These are phyloP conservation scores for Telmatochromis sp. DNA, from an alignment of 2,113 vertebrate genomes.

Conservation along the genomic window DNA sequence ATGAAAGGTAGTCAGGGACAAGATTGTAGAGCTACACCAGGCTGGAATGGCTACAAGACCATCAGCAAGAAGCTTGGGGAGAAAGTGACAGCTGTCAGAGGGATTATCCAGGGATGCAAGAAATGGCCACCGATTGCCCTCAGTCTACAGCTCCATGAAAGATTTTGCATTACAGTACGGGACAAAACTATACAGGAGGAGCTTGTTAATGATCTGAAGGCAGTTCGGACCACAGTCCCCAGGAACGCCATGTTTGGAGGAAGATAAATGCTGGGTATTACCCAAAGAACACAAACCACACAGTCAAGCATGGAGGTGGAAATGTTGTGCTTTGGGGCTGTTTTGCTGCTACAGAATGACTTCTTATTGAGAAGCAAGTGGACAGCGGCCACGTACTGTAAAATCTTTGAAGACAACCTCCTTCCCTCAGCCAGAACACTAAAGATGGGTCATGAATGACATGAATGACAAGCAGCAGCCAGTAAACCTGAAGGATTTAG, in stretches of 20 bases:
- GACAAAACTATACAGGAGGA: not conserved
- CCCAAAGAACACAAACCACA: not conserved
- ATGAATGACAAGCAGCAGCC: not conserved
- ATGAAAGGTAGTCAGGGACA: not conserved
- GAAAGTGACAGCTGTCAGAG: not conserved
- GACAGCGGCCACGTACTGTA: not conserved
- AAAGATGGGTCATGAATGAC: not conserved
- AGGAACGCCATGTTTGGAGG: not conserved
- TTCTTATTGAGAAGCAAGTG: not conserved
- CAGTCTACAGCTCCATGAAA: not conserved
- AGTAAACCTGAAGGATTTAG: not conserved
- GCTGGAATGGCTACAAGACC: not conserved
- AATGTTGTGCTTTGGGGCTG: not conserved
- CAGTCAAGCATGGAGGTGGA: not conserved
- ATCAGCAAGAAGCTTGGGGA: not conserved
- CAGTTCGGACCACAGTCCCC: not conserved
- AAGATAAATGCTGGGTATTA: not conserved
- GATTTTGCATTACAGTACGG: not conserved
- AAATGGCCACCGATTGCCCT: not conserved
- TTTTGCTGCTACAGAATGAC: not conserved
- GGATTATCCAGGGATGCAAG: not conserved
- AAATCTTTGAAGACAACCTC: not conserved
- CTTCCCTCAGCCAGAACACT: not conserved
- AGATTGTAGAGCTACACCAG: not conserved
- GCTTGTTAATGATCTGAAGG: not conserved